These are phyloP conservation scores for Lichenostomus cassidix DNA, from an alignment of 2,113 vertebrate genomes.

Conservation along the genomic window DNA sequence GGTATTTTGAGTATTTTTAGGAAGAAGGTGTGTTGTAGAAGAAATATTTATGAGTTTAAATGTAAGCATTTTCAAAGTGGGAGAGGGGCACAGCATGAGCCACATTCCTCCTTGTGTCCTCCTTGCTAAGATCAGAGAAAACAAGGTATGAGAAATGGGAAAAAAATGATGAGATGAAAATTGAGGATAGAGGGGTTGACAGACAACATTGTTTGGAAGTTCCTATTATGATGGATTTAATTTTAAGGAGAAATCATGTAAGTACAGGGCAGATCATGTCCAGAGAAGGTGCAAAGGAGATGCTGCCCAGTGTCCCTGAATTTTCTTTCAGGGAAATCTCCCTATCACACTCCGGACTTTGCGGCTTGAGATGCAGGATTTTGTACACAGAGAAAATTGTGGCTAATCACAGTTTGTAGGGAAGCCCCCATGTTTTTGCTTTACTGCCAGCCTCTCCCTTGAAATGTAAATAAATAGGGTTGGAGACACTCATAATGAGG, in stretches of 20 bases:
- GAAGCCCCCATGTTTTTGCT: constrained; percentile 32
- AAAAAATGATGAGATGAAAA: neutral
- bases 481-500: constrained; percentile 56
- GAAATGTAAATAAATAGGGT: constrained; percentile 68
- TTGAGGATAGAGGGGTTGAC: neutral
- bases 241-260: neutral
- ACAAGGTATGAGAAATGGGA: neutral
- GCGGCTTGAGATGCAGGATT: neutral
- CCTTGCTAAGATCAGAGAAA: neutral
- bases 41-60: neutral
- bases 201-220: neutral
- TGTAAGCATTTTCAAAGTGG: neutral
- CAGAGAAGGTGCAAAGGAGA: neutral
- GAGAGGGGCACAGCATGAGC: neutral
- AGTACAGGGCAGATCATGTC: neutral
- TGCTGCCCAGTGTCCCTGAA: neutral
- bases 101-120: neutral
- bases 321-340: neutral
- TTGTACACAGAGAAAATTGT: neutral
- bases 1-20: neutral
- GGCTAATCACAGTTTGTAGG: neutral
- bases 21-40: neutral
- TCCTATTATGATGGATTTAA: neutral
- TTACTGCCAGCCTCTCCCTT: constrained; percentile 43
- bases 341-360: neutral